phyloP scores from a whole-genome alignment of 2,113 vertebrate species.

The Colistium nudipinnis region DNA sequence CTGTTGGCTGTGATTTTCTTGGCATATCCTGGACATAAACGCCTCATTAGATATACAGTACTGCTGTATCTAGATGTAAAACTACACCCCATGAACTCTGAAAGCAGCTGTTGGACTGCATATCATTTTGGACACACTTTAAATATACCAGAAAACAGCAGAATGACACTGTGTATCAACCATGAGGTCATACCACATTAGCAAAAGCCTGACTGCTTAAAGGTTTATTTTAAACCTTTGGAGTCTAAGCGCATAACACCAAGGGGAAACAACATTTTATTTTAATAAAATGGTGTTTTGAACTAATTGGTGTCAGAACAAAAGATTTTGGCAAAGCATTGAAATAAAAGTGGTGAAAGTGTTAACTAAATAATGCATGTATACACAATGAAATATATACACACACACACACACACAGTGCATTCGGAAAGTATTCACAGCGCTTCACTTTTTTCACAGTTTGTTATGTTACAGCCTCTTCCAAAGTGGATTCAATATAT shows the following conservation, averaged over 20 bases:
- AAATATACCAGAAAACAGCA: not conserved
- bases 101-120: slow-evolving; percentile 1
- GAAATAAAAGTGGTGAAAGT: too few relatives aligned
- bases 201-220: not conserved
- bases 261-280: not conserved
- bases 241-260: not conserved
- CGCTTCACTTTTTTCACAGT: too few relatives aligned
- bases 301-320: too few relatives aligned
- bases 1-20: not conserved
- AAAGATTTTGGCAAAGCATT: too few relatives aligned
- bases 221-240: not conserved
- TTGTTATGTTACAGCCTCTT: too few relatives aligned
- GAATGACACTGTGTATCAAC: not conserved
- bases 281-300: not conserved
- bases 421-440: too few relatives aligned
- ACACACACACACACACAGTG: too few relatives aligned
- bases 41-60: not conserved
- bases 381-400: too few relatives aligned
- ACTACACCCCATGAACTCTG: not conserved
- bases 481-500: too few relatives aligned
- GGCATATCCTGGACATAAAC: not conserved
- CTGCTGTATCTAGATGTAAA: not conserved
- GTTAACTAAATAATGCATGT: too few relatives aligned
- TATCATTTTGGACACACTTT: not conserved
- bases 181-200: not conserved